Percentiles rank a stretch among this genome's conserved stretches.
Conservation (phyloP, 2,888 invertebrate genomes). For the Melangyna quadrimaculata region DNA sequence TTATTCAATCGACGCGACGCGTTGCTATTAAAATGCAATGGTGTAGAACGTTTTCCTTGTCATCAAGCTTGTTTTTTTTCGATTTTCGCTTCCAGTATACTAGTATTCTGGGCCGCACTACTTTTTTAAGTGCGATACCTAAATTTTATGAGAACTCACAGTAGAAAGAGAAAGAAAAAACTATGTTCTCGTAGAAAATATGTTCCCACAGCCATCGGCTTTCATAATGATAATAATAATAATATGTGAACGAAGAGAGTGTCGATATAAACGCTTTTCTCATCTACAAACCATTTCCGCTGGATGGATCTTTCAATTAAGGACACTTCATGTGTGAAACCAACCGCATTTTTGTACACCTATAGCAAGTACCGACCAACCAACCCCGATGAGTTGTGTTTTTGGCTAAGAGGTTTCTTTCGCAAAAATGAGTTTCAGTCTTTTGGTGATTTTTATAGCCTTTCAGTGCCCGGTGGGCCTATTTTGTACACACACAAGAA, state of each 20-base stretch:
- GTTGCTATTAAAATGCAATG: background rate
- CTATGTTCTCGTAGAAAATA: background rate
- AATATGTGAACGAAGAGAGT: background rate
- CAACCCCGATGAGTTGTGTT: background rate
- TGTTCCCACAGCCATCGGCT: constrained; percentile 7
- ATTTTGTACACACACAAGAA: constrained; percentile 46
- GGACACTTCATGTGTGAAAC: constrained; percentile 42
- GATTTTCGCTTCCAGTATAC: background rate
- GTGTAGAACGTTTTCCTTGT: constrained; percentile 1
- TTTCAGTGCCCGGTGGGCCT: constrained; percentile 8
- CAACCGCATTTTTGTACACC: background rate
- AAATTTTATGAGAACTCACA: constrained; percentile 44
- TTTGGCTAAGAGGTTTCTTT: background rate
- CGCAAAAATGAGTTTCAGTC: background rate
- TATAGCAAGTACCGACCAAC: no score
- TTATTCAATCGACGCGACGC: background rate
- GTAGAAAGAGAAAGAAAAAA: background rate
- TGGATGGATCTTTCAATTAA: constrained; percentile 64
- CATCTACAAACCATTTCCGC: constrained; percentile 55
- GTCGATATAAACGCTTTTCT: constrained; percentile 19
- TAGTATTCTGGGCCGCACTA: background rate
- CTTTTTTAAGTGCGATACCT: constrained; percentile 35
- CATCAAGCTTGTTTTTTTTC: constrained; percentile 5
- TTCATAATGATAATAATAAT: background rate
- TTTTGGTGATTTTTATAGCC: background rate